Evolutionary conservation across 2,113 vertebrate species (phyloP), one percentile per base, ranked within the genome.

Genomic region (Stegostoma tigrinum): DNA sequence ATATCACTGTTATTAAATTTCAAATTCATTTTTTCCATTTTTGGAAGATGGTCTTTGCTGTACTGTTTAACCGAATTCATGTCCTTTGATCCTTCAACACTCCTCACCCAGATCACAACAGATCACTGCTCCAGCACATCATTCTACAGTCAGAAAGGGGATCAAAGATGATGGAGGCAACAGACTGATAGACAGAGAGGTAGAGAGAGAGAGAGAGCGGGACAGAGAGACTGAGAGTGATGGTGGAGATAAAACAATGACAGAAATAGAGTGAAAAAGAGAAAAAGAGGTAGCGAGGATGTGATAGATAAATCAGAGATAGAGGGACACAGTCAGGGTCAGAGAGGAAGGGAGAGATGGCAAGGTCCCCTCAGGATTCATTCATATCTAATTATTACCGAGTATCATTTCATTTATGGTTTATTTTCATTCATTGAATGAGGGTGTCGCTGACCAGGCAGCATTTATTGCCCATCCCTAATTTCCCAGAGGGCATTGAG

Each of bases 1-100:
- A 70, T 48, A 70, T 95, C 95, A 95, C 83, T 68, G 80, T 45
- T 95, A 95, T 95, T 89, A 42, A 45, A 95, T 95, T 95, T 87
- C 95, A 68, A 42, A 68, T 89, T 85, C 23, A 89, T 55, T 55
- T 95, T 95, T 95, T 24, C 34, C 68, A 38, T 52, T 95, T 95
- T 61, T 83, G 64, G 55, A 95, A 95, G 48, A 55, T 42, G 61
- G 10, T n/a, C n/a, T 83, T 52, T 85, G 7, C n/a, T n/a, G 17
- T 19, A 23, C 55, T 85, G 78, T 48, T 83, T 12, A 85, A 83
- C 61, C 85, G 66, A 64, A 95, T 42, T 75, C 24, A 21, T 64
- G 3, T 85, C 75, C 80, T 38, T 67, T 85, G 17, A 83, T 34
- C 64, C 52, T 83, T 45, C 70, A 52, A 52, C 45, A 95, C 23